Evolutionary conservation across 2,888 invertebrate genomes (phyloP).

Genomic region (Prosapia bicincta): DNA sequence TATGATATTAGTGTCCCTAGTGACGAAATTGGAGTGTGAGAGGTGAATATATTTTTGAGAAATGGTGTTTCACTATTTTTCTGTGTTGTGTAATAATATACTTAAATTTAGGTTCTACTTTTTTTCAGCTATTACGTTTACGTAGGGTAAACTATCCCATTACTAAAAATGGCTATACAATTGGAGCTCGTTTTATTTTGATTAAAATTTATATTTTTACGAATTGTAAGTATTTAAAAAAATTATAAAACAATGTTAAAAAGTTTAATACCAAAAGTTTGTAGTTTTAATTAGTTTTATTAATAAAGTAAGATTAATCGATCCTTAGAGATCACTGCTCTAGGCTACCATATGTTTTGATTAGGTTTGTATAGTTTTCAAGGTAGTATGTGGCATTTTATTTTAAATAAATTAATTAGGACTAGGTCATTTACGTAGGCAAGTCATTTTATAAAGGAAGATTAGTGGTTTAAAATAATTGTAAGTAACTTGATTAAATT

Average conservation of each 20-base stretch:
- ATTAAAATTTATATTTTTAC: background rate
- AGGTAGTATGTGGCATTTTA: slow-evolving; percentile 1
- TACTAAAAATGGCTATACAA: background rate
- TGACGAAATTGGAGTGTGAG: slow-evolving; percentile 58
- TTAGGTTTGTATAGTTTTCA: background rate
- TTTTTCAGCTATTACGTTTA: background rate
- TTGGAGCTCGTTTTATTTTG: background rate
- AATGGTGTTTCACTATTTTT: background rate
- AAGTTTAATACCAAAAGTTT: too few species aligned
- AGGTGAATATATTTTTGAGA: slow-evolving; percentile 50
- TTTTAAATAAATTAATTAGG: slow-evolving; percentile 4
- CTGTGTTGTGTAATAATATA: background rate
- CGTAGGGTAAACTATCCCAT: background rate
- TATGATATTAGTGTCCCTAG: slow-evolving; percentile 65
- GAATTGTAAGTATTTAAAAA: too few species aligned
- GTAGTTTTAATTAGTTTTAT: too few species aligned
- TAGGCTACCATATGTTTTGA: background rate
- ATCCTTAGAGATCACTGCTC: background rate
- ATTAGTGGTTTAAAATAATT: too few species aligned
- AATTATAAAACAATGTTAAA: too few species aligned
- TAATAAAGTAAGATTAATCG: background rate
- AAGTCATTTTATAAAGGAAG: background rate
- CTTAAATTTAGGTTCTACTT: background rate
- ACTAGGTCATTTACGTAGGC: background rate
- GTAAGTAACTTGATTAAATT: too few species aligned